Percentiles rank a stretch among this genome's conserved stretches.
phyloP scores from a whole-genome alignment of 30 jellyfish, hydroid and myxozoan species.

The Mastigias papua region DNA sequence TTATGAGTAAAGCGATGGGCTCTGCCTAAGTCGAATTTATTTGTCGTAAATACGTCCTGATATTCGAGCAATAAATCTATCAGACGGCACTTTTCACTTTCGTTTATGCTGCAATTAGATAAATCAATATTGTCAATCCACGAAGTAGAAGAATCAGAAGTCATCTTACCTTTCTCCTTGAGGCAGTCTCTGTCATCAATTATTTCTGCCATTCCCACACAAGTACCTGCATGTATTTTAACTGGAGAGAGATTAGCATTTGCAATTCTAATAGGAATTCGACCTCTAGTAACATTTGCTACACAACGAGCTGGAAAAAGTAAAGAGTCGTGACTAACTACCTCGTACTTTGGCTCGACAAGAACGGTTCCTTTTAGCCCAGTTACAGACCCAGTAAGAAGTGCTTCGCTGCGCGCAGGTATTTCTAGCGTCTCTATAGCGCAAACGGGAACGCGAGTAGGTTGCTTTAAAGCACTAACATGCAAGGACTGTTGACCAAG shows the following conservation, averaged over 20 bases:
- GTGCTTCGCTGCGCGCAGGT: conserved; percentile 12
- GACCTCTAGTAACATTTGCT: background rate
- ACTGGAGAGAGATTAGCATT: conserved; percentile 36
- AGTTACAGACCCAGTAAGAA: background rate
- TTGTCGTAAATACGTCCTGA: conserved; percentile 9
- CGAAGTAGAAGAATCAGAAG: background rate
- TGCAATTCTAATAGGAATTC: background rate
- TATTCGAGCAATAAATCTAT: background rate
- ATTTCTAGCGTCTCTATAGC: conserved; percentile 36
- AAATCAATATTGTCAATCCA: conserved; percentile 31
- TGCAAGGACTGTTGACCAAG: conserved; percentile 13
- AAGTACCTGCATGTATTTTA: conserved; percentile 14
- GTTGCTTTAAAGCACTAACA: conserved; percentile 16
- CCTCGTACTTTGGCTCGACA: conserved; percentile 52
- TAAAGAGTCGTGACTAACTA: conserved; percentile 28
- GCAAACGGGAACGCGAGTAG: conserved; percentile 14
- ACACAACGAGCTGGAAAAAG: conserved; percentile 30
- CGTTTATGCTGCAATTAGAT: background rate
- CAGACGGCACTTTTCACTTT: background rate
- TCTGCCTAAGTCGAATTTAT: background rate
- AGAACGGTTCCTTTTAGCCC: conserved; percentile 33
- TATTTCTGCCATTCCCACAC: conserved; percentile 43
- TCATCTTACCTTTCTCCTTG: background rate
- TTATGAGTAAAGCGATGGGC: conserved; percentile 35
- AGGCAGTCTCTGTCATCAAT: background rate